Percentiles rank a stretch among this genome's conserved stretches.
These are phyloP conservation scores for Stylophora pistillata DNA, from an alignment of 64 coral and sea anemone genomes.

Conservation along the genomic window DNA sequence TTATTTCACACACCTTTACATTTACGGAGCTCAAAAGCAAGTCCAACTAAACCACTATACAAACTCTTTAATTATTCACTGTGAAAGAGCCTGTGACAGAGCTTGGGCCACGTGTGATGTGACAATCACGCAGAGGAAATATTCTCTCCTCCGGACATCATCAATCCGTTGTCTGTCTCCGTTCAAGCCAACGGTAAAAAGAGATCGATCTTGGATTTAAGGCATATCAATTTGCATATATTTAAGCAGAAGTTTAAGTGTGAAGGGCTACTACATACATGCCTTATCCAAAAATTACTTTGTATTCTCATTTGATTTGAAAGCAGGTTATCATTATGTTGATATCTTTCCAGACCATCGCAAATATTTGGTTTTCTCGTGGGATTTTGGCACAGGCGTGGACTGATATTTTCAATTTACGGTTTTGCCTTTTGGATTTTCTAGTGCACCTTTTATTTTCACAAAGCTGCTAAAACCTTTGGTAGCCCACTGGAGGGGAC, in stretches of 20 bases:
- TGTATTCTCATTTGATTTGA: conserved; percentile 36
- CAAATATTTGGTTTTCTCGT: conserved; percentile 23
- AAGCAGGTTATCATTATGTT: conserved; percentile 46
- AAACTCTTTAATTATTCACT: no score
- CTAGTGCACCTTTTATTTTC: conserved; percentile 46
- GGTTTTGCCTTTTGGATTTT: conserved; percentile 47
- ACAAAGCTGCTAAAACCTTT: conserved; percentile 16
- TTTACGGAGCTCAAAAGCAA: no score
- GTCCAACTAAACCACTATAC: no score
- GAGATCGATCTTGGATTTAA: conserved; percentile 12
- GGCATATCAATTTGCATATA: neutral
- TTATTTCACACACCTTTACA: no score
- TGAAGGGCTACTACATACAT: neutral
- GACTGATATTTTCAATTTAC: conserved; percentile 51
- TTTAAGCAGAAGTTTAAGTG: conserved; percentile 8
- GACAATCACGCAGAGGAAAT: neutral
- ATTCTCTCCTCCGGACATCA: neutral
- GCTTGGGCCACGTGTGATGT: no score
- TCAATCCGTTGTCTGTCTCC: conserved; percentile 25
- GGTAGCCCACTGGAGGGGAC: conserved; percentile 18
- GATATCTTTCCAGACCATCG: conserved; percentile 45
- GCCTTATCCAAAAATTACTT: neutral
- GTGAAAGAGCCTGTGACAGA: no score
- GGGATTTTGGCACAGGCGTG: neutral
- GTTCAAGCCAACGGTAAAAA: conserved; percentile 20